Conservation (phyloP, 2,113 vertebrate species). For the Montifringilla adamsi region DNA sequence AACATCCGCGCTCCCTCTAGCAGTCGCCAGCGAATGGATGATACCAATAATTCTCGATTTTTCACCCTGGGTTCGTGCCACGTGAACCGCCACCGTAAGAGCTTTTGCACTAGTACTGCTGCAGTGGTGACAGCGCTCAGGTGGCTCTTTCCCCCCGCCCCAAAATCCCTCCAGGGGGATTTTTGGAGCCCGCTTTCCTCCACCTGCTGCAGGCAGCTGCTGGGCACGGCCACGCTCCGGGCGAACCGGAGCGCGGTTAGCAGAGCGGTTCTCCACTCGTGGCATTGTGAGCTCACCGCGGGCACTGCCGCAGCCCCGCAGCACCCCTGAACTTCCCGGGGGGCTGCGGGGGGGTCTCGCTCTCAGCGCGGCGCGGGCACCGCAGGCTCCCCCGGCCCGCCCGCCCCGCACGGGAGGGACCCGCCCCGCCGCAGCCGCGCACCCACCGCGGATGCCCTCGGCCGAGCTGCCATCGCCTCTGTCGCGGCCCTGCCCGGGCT, state of each 20-base stretch:
- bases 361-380: background rate
- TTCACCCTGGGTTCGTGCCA: background rate
- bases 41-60: slow-evolving; percentile 10
- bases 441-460: background rate
- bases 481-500: background rate
- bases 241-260: background rate
- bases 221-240: background rate
- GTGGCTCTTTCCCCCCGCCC: background rate
- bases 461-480: background rate
- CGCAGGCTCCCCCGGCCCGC: background rate
- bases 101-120: background rate
- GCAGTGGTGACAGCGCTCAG: background rate
- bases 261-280: background rate
- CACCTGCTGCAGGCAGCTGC: background rate
- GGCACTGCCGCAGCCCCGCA: background rate
- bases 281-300: background rate
- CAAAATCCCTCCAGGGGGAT: background rate
- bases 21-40: background rate
- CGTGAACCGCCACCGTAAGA: background rate
- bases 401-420: background rate
- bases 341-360: no score
- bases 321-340: background rate
- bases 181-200: background rate
- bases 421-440: background rate
- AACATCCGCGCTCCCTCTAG: slow-evolving; percentile 47